Evolutionary conservation across 2,888 invertebrate species (phyloP).

Genomic region (Mesochorus sp.): DNA sequence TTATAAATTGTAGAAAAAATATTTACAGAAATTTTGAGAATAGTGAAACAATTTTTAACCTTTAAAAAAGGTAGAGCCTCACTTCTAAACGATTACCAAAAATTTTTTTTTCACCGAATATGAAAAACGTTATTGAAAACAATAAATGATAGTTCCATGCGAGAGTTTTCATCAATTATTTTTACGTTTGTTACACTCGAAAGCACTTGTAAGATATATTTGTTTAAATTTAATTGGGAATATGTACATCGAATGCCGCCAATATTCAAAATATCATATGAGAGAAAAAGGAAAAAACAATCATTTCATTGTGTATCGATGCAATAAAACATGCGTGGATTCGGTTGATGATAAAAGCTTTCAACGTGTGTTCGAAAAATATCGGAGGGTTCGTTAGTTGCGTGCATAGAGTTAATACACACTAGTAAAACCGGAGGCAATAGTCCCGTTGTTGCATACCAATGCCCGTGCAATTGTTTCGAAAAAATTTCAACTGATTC

Average conservation of each 20-base stretch:
- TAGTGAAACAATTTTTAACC: too few relatives aligned
- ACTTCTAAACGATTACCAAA: too few relatives aligned
- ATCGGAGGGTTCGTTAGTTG: slow-evolving; percentile 53
- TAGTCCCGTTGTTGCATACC: slow-evolving; percentile 33
- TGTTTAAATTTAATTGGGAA: background rate
- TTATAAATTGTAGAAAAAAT: too few relatives aligned
- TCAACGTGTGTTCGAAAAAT: slow-evolving; percentile 4
- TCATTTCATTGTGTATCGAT: background rate
- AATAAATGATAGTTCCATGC: too few relatives aligned
- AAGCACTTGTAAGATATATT: slow-evolving; percentile 1
- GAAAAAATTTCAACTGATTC: slow-evolving; percentile 47
- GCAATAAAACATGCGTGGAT: background rate
- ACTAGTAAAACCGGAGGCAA: slow-evolving; percentile 17
- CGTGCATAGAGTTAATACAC: slow-evolving; percentile 32
- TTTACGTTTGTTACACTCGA: too few relatives aligned
- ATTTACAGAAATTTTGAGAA: too few relatives aligned
- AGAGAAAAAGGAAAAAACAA: too few relatives aligned
- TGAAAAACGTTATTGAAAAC: too few relatives aligned
- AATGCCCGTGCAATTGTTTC: slow-evolving; percentile 46
- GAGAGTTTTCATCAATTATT: background rate
- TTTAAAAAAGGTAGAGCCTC: too few relatives aligned
- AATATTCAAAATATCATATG: background rate
- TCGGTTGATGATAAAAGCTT: background rate
- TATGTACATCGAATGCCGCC: background rate
- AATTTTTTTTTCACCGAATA: too few relatives aligned